Base-by-base conservation (phyloP, 1,140 invertebrate species). In the Globodera ellingtonae region DNA sequence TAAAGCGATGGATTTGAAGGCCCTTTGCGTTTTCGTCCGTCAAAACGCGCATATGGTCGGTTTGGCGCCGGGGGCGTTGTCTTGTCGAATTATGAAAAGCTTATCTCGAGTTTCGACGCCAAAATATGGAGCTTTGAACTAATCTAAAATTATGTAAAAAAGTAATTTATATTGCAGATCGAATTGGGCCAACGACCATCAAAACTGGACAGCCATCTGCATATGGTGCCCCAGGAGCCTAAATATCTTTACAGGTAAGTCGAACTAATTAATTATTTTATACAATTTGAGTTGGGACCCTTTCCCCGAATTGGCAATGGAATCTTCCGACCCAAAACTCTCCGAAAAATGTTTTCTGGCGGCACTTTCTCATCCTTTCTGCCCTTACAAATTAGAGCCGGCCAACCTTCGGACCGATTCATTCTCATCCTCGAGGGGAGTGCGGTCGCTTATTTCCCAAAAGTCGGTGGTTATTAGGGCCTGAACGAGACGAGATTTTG, bases 351-450 rank as follows among this genome's bases (percentile, higher is more conserved):
- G 1, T 24, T 24, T 65, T 65, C 2, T 65, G 59, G 59, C 21
- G 13, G 13, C 24, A 44, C 13, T 70, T n/a, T 9, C 15, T 52
- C 5, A 35, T 56, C 7, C 7, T 15, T 10, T 52, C 48, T 35
- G 15, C 48, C 48, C 21, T 18, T 24, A 24, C 24, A 24, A 24
- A 24, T 24, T 52, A 88, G 72, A 65, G 13, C 59, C 21, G 87
- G 83, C 52, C 79, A 75, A 59, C 24, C 81, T 46, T 84, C 86
- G 18, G 44, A 81, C 35, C 65, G 86, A 8, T 87, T 86, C 69
- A 70, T 87, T 70, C 69, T 87, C 7, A 75, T 87, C 50, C 48
- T 87, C 10, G 86, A 87, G 77, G 86, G 86, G 9, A 74, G 79
- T 47, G 84, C 86, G 21, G 87, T 48, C n/a, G 72, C 79, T 35